Evolutionary conservation across 1,140 invertebrate genomes (phyloP), one percentile per base, ranked within the genome.

Genomic region (Himalopsyche phryganea): DNA sequence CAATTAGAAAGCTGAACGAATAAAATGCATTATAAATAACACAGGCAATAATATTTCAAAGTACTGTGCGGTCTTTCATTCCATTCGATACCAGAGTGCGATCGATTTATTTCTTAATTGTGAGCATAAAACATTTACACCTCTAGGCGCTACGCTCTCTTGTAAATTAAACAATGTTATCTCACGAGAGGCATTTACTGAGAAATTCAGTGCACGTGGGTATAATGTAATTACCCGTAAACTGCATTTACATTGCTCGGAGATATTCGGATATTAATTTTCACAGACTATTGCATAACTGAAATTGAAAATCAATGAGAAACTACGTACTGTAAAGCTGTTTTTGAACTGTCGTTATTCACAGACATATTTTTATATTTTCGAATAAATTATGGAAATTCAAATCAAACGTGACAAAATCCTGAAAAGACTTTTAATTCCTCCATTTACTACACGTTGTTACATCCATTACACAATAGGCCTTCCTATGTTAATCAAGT

Each of bases 71-170:
- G 15, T 45, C 20, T 45, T 45, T 45, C 9, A 19, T 11, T 45
- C 42, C 15, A 45, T 45, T 19, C 20, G 17, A 45, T 17, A 19
- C 17, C 11, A 18, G 41, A 49, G 33, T 32, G 33, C 19, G 20
- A 36, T 36, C 57, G 50, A 59, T 59, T 59, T 59, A 59, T 52
- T 59, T 59, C 57, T 59, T 59, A 59, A 59, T 59, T 59, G 57
- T 46, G 14, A 23, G 23, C 57, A 59, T 59, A 59, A 59, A 59
- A 2, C 57, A 59, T 35, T 46, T 33, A 19, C 18, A 19, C 49
- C 57, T 46, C 49, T 11, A 36, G 57, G 57, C 57, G 46, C 15
- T 38, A 50, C 57, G 46, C 15, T 38, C 17, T 46, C 42, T 28
- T 52, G 46, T 59, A 59, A 59, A 59, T 51, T 53, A 59, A 52